These are phyloP conservation scores for Macquaria ambigua DNA, from an alignment of 2,113 vertebrate species.

Conservation along the genomic window DNA sequence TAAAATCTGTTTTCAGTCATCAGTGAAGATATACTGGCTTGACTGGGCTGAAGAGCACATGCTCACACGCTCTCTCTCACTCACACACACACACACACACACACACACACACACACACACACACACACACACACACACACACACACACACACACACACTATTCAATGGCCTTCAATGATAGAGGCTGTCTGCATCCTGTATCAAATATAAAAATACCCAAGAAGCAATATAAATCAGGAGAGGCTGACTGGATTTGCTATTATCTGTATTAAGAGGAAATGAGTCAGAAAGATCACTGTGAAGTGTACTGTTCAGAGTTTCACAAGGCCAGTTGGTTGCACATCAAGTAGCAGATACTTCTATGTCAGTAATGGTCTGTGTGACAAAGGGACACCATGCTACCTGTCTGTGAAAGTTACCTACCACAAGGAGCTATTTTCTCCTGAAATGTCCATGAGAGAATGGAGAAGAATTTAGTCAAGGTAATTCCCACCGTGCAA, in stretches of 20 bases:
- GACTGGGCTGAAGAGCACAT: background rate
- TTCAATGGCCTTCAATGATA: background rate
- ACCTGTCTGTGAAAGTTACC: background rate
- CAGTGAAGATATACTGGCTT: background rate
- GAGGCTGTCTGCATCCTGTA: background rate
- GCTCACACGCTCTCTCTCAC: background rate
- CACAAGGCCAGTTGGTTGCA: background rate
- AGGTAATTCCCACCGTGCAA: constrained; percentile 31
- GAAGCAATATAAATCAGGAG: background rate
- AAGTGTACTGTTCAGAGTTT: background rate
- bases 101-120: too few species aligned
- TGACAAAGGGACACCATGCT: background rate
- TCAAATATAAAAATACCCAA: background rate
- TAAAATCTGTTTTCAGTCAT: background rate
- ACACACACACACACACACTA: background rate
- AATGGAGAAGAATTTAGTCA: constrained; percentile 1
- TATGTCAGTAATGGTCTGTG: background rate
- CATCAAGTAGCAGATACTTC: background rate
- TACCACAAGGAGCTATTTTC: background rate
- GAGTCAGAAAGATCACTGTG: background rate
- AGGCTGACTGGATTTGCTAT: background rate
- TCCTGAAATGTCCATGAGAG: constrained; percentile 9
- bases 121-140: too few species aligned
- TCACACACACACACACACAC: too few species aligned
- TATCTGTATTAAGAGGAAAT: background rate